These are phyloP conservation scores for Setophaga petechia DNA, from an alignment of 2,113 vertebrate species.

Conservation along the genomic window DNA sequence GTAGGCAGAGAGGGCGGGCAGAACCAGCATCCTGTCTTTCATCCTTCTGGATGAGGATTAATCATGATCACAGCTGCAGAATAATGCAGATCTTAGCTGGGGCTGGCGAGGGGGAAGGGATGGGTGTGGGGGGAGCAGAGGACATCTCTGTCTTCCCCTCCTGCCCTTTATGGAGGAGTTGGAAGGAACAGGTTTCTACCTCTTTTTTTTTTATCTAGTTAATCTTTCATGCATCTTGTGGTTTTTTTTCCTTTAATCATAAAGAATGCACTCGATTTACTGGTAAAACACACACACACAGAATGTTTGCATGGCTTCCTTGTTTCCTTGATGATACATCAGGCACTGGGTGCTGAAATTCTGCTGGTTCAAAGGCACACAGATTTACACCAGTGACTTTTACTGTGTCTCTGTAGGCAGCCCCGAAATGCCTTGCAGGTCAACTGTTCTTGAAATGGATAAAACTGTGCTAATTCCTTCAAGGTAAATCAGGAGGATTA, in stretches of 20 bases:
- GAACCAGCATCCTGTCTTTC: neutral
- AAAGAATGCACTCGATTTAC: neutral
- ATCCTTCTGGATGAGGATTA: conserved; percentile 41
- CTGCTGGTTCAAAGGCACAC: neutral
- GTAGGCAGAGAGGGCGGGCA: neutral
- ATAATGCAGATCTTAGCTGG: conserved; percentile 7
- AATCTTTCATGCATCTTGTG: neutral
- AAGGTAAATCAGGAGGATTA: conserved; percentile 48
- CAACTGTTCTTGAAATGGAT: conserved; percentile 28
- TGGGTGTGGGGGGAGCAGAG: neutral
- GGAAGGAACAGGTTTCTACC: neutral
- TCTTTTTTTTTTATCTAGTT: neutral
- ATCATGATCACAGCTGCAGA: conserved; percentile 43
- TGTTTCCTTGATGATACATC: conserved; percentile 1
- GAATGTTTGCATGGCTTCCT: neutral
- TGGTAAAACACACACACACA: too few relatives aligned
- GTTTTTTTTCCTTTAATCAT: neutral
- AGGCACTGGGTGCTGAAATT: neutral
- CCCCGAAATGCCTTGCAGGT: conserved; percentile 25
- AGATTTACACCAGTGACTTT: conserved; percentile 30
- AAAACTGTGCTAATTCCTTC: conserved; percentile 43
- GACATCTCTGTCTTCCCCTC: neutral
- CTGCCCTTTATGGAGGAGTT: neutral
- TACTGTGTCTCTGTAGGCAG: neutral
- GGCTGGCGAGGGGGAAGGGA: neutral